Evolutionary conservation across 2,888 invertebrate genomes (phyloP), one percentile per base, ranked within the genome.

Genomic region (Heteromurus nitidus): DNA sequence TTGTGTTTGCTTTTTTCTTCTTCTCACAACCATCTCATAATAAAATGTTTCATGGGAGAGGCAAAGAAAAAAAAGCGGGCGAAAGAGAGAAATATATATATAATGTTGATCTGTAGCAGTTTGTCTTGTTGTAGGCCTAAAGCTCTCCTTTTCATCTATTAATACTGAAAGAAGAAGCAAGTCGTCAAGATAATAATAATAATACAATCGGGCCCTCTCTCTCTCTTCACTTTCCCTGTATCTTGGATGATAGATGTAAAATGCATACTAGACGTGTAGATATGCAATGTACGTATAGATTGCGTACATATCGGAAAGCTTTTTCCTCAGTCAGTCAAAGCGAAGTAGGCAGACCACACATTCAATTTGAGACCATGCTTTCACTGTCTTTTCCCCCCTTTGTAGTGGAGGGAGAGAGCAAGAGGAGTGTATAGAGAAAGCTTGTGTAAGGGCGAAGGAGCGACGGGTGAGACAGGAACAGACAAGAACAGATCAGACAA

Each of bases 31-130:
- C 62, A 36, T 55, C 18, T 26, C 30, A 50, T 65, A 65, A 74
- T 74, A 65, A 50, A 26, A 74, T 36, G 65, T 53, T 36, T 74
- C 73, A 44, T 47, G 73, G 65, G 73, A 36, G 53, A 74, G 53
- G 64, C 44, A 50, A 62, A 62, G 50, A 42, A 65, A 65, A 31
- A n/a, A n/a, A 62, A 60, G 5, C 20, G 55, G 30, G 69, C 16
- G 31, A 50, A 47, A 50, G 67, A 68, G 55, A 44, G 64, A 47
- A 64, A n/a, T n/a, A n/a, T n/a, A n/a, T n/a, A n/a, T n/a, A n/a
- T n/a, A n/a, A 67, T 65, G 75, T 76, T 76, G 76, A 76, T 68
- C 76, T 58, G 76, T 68, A 68, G 76, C 76, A 76, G 76, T 76
- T 68, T 76, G 68, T 76, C 58, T 76, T 60, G 68, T 44, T 68